These are phyloP conservation scores for Micromesistius poutassou DNA, from an alignment of 2,797 vertebrate species.

Conservation along the genomic window DNA sequence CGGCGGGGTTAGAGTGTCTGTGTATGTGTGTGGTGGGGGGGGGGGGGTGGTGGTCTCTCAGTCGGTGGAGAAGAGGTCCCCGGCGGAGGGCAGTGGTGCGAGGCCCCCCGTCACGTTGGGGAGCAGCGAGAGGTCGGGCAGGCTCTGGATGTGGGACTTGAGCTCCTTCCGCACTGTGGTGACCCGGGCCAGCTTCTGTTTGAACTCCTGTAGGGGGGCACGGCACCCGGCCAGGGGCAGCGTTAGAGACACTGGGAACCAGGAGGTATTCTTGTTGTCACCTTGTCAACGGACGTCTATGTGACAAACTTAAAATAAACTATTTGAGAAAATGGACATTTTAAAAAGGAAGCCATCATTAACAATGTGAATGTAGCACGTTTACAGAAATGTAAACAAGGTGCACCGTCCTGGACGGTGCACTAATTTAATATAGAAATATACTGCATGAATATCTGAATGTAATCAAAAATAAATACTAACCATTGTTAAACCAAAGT, in stretches of 20 bases:
- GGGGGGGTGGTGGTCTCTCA: conserved; percentile 58
- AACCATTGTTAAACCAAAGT: background rate
- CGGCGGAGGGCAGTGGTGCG: conserved; percentile 94
- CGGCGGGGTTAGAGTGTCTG: background rate
- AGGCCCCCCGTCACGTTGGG: conserved; percentile 95
- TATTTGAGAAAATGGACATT: background rate
- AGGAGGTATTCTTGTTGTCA: background rate
- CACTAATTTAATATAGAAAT: background rate
- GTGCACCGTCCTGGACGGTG: background rate
- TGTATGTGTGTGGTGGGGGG: background rate
- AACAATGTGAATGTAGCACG: background rate
- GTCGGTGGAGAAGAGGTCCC: conserved; percentile 98
- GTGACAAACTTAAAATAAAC: background rate
- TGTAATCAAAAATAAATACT: background rate
- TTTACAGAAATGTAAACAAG: background rate
- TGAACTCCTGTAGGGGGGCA: conserved; percentile 83
- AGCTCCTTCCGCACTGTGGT: conserved; percentile 98
- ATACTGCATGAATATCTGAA: background rate
- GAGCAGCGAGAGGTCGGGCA: conserved; percentile 93
- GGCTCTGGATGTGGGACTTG: conserved; percentile 98
- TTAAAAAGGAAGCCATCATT: too few relatives aligned
- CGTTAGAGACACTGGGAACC: background rate
- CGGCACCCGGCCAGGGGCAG: background rate
- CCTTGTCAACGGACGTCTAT: background rate
- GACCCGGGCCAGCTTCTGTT: conserved; percentile 95